Evolutionary conservation across 2,888 invertebrate species (phyloP).

Genomic region (Caprella mutica): DNA sequence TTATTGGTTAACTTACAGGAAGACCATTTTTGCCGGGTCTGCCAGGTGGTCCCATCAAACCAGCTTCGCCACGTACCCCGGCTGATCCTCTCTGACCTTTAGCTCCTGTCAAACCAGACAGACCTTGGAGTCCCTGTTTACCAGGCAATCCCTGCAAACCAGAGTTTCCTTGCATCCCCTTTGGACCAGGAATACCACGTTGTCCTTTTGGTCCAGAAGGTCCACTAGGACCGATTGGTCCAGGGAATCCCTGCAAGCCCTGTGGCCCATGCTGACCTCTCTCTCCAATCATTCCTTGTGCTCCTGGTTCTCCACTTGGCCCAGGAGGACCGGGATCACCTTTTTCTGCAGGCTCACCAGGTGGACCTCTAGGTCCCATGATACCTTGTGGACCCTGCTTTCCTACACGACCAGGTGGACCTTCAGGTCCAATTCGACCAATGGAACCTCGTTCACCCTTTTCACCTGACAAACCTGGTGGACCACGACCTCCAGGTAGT

Average conservation of each 20-base stretch:
- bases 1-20: constrained; percentile 49
- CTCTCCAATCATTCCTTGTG: constrained; percentile 62
- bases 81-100: constrained; percentile 65
- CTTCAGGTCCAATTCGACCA: constrained; percentile 63
- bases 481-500: constrained; percentile 56
- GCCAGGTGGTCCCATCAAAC: constrained; percentile 63
- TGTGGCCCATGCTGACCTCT: constrained; percentile 59
- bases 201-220: constrained; percentile 62
- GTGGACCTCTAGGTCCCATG: constrained; percentile 60
- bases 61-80: constrained; percentile 62
- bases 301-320: constrained; percentile 55
- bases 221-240: constrained; percentile 56
- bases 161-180: constrained; percentile 60
- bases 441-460: constrained; percentile 62
- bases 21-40: constrained; percentile 62
- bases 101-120: constrained; percentile 52
- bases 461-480: constrained; percentile 54
- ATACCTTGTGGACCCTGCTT: constrained; percentile 67
- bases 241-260: constrained; percentile 51
- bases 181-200: constrained; percentile 56
- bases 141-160: constrained; percentile 53
- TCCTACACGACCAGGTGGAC: constrained; percentile 61
- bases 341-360: constrained; percentile 67
- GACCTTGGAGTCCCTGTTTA: constrained; percentile 52
- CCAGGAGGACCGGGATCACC: constrained; percentile 55